A percentile compares a stretch with the other conserved stretches of the same genome.
Conservation (phyloP, 2,888 invertebrate species). For the Eurytoma adleriae region DNA sequence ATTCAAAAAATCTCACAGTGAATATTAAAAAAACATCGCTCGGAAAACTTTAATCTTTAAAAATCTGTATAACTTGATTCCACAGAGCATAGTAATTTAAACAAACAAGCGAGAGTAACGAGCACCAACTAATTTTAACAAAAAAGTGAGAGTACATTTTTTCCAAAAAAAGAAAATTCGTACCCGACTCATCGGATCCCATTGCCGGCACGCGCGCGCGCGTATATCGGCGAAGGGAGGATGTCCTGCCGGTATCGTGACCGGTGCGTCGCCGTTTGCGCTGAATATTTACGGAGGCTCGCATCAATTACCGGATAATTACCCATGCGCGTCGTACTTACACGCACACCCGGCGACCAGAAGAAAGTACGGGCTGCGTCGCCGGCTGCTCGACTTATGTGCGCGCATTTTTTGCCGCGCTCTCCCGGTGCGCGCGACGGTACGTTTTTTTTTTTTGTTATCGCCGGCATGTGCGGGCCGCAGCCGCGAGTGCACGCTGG, state of each 20-base stretch:
- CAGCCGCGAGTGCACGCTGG: neutral
- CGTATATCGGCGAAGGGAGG: constrained; percentile 56
- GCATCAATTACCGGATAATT: constrained; percentile 34
- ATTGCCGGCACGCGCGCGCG: neutral
- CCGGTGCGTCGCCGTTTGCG: constrained; percentile 38
- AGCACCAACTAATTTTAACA: neutral
- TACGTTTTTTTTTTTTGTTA: neutral
- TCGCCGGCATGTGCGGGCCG: neutral
- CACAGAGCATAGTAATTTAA: no score
- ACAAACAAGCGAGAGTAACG: no score
- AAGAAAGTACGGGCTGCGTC: no score
- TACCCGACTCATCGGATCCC: no score
- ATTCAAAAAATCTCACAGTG: no score
- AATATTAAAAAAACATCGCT: no score
- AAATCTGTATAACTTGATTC: no score
- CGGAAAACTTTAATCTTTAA: no score
- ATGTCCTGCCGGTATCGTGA: constrained; percentile 62
- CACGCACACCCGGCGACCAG: neutral
- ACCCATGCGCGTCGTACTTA: neutral
- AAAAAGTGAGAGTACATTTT: no score
- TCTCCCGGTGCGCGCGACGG: neutral
- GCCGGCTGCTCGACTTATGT: neutral
- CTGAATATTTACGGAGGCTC: constrained; percentile 46
- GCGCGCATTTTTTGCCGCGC: neutral
- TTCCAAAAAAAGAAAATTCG: no score